A percentile compares a stretch with the other conserved stretches of the same genome.
These are phyloP conservation scores for Mus minutoides DNA, from an alignment of 2,797 vertebrate genomes.

Conservation along the genomic window DNA sequence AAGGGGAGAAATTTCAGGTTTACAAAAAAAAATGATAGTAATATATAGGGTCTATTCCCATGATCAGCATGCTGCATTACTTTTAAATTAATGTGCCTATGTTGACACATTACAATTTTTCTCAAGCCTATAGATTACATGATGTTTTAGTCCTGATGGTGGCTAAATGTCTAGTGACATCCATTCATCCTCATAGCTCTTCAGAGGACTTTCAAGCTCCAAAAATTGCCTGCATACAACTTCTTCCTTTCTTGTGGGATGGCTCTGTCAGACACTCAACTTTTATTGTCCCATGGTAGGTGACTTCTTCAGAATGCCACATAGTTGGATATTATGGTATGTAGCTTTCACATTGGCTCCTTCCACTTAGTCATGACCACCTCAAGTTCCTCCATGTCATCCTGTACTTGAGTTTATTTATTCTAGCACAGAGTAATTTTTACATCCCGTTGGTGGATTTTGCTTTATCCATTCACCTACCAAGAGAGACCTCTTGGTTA, in stretches of 20 bases:
- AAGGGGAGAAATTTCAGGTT: neutral
- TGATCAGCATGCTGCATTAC: neutral
- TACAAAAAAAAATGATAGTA: neutral
- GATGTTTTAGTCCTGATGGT: neutral
- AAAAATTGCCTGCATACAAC: neutral
- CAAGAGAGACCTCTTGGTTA: neutral
- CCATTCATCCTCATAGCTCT: no score
- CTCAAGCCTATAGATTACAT: neutral
- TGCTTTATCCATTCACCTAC: neutral
- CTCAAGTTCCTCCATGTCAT: neutral
- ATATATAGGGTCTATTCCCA: neutral
- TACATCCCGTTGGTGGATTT: neutral
- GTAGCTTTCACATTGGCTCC: neutral
- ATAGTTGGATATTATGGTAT: neutral
- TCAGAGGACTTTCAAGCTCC: neutral
- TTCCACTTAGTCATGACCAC: neutral
- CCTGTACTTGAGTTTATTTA: neutral
- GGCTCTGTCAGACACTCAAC: neutral
- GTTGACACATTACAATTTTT: neutral
- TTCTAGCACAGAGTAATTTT: neutral
- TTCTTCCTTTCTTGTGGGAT: neutral
- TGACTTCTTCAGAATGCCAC: neutral
- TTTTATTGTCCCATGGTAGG: neutral
- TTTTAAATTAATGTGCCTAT: neutral
- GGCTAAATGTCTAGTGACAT: neutral